Evolutionary conservation across 2,888 invertebrate genomes (phyloP), one percentile per base, ranked within the genome.

Genomic region (Galeopsomyia nigrocyanea): DNA sequence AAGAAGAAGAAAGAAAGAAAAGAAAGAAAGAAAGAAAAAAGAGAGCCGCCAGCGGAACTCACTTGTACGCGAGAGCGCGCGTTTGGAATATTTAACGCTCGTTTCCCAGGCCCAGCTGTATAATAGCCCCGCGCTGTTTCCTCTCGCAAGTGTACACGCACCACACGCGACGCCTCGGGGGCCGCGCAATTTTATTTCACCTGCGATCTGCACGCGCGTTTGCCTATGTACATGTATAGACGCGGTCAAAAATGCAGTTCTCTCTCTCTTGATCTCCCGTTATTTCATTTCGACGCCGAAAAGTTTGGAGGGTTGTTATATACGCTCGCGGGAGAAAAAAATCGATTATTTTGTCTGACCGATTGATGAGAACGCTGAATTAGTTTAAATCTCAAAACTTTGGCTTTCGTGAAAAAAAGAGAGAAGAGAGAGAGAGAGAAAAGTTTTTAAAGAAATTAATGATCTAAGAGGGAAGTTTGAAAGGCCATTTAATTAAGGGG

Each of bases 31-130:
- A 39, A 55, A 46, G n/a, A 21, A 55, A 39, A 67, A 61, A 19
- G 19, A 0, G 26, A 16, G 14, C 57, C 21, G n/a, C 3, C 26
- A 50, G 50, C 49, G 46, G 47, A 68, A 74, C 64, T 68, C 56
- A 63, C 60, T 67, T 46, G 60, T 26, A 63, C 67, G 22, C 26
- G 26, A 26, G 26, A 22, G 49, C 55, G 61, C 51, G 67, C 70
- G 68, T 55, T 47, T 57, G 64, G 71, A 74, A 74, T 74, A 74
- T 74, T 74, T 74, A 74, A 71, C 63, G 60, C 68, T 74, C 64
- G 58, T 70, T 70, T 67, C 55, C 53, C 51, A 17, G 22, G n/a
- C 39, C 14, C 46, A 16, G 46, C 3, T 49, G 46, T 39, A 39
- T 39, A 39, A 39, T 39, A 39, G 39, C 10, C 39, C n/a, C 60